phyloP scores from a whole-genome alignment of 2,797 vertebrate species.

The Coendou prehensilis region DNA sequence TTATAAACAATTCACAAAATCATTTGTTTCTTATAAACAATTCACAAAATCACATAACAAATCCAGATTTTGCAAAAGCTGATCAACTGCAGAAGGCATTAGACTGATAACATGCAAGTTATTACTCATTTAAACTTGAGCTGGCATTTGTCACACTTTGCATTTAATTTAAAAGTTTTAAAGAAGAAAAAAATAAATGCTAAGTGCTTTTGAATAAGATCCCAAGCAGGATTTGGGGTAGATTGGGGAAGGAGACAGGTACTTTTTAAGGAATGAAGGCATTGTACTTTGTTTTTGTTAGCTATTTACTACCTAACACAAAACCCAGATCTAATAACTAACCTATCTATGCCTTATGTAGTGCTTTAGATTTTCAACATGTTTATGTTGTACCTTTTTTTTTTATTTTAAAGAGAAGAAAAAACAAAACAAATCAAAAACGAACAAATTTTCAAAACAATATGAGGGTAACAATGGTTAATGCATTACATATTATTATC shows the following conservation, averaged over 20 bases:
- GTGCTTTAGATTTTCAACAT: not conserved
- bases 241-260: not conserved
- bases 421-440: too few species aligned
- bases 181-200: constrained; percentile 14
- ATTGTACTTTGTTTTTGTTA: constrained; percentile 13
- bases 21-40: constrained; percentile 30
- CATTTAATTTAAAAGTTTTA: constrained; percentile 61
- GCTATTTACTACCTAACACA: not conserved
- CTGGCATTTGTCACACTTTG: not conserved
- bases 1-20: constrained; percentile 12
- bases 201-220: constrained; percentile 51
- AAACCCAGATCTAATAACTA: not conserved
- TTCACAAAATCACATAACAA: constrained; percentile 52
- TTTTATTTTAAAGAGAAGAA: not conserved
- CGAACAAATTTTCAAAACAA: too few species aligned
- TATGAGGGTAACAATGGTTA: too few species aligned
- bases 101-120: not conserved
- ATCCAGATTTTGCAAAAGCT: constrained; percentile 55
- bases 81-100: not conserved
- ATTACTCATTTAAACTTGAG: constrained; percentile 9
- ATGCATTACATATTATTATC: too few species aligned
- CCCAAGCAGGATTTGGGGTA: not conserved
- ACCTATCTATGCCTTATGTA: not conserved
- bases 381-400: constrained; percentile 33
- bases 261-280: constrained; percentile 44